Evolutionary conservation across 1,140 invertebrate genomes (phyloP).

Genomic region (Drosophila willistoni): DNA sequence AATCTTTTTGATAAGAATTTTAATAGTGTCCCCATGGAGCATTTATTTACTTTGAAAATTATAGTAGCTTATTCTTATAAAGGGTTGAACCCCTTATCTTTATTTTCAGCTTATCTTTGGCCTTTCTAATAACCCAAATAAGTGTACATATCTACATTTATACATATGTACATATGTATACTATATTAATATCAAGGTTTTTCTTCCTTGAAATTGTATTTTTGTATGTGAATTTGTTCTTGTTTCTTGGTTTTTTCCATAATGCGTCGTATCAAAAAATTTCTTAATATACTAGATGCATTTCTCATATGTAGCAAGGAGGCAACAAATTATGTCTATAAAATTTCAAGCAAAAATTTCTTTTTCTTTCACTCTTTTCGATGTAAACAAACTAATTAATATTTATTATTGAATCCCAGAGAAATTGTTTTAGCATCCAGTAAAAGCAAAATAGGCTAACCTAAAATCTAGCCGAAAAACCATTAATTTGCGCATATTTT

Average conservation of each 20-base stretch:
- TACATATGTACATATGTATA: not conserved
- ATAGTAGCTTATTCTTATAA: not conserved
- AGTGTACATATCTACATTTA: not conserved
- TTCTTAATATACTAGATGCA: conserved; percentile 61
- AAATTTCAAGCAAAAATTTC: conserved; percentile 58
- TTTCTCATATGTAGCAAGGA: conserved; percentile 31
- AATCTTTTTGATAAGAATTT: too few relatives aligned
- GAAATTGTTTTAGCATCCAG: not conserved
- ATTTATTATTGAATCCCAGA: conserved; percentile 58
- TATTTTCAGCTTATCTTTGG: not conserved
- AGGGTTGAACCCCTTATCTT: not conserved
- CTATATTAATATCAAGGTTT: not conserved
- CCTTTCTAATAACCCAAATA: not conserved
- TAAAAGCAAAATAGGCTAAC: conserved; percentile 37
- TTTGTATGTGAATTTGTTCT: not conserved
- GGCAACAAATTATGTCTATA: conserved; percentile 54
- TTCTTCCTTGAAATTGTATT: conserved; percentile 3
- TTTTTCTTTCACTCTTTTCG: conserved; percentile 37
- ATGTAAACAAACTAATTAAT: conserved; percentile 78
- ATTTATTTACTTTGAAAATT: too few relatives aligned
- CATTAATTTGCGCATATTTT: conserved; percentile 24
- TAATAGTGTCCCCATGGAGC: too few relatives aligned
- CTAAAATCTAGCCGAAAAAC: conserved; percentile 17
- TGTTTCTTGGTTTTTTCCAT: conserved; percentile 22
- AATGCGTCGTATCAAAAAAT: conserved; percentile 41